These are phyloP conservation scores for Caenorhabditis japonica DNA, from an alignment of 2,888 invertebrate genomes.

Conservation along the genomic window DNA sequence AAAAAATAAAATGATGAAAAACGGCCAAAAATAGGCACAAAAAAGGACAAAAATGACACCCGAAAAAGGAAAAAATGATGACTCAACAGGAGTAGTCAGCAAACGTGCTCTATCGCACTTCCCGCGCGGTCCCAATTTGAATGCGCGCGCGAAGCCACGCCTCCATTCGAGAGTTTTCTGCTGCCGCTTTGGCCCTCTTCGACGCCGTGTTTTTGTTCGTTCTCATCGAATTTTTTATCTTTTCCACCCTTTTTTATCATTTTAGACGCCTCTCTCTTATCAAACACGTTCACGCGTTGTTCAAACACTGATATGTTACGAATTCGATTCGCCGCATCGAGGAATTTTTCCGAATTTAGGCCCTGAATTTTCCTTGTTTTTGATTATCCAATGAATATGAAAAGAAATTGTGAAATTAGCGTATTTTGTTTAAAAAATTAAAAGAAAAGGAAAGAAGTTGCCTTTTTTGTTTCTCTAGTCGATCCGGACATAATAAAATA, in stretches of 20 bases:
- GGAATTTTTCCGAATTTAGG: conserved; percentile 2
- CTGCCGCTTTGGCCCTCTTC: conserved; percentile 11
- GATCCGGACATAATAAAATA: too few relatives aligned
- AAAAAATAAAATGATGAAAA: neutral
- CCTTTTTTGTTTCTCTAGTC: too few relatives aligned
- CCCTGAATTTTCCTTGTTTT: too few relatives aligned
- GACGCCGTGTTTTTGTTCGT: conserved; percentile 10
- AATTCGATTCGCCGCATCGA: too few relatives aligned
- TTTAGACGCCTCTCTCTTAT: conserved; percentile 39
- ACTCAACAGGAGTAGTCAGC: conserved; percentile 8
- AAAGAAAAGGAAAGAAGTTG: neutral
- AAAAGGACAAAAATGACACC: neutral
- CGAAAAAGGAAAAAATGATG: conserved; percentile 12
- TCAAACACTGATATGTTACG: conserved; percentile 31
- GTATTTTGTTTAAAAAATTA: neutral
- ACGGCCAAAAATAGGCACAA: neutral
- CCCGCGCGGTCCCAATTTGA: conserved; percentile 54
- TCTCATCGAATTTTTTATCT: conserved; percentile 29
- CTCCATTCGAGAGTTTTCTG: conserved; percentile 49
- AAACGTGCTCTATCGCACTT: conserved; percentile 48
- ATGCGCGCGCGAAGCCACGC: conserved; percentile 51
- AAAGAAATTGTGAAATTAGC: too few relatives aligned
- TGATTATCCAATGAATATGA: too few relatives aligned
- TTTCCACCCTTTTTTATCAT: too few relatives aligned
- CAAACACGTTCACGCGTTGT: conserved; percentile 37